phyloP scores from a whole-genome alignment of 2,113 vertebrate species.

The Sturnira hondurensis region DNA sequence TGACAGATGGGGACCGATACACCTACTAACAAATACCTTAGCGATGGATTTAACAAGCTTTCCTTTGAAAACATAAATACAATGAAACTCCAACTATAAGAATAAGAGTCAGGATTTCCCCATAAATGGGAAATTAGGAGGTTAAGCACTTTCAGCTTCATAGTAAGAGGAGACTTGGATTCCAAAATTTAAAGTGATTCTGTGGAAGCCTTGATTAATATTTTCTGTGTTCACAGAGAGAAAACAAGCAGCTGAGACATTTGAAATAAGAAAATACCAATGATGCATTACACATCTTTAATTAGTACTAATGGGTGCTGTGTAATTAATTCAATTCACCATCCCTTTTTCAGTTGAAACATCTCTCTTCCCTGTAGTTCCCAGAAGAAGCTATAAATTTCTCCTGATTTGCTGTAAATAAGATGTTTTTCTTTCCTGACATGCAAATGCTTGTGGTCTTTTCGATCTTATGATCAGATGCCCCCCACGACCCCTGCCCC shows the following conservation, averaged over 20 bases:
- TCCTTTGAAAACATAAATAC: background rate
- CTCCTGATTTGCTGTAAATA: background rate
- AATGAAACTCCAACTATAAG: background rate
- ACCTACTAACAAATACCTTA: background rate
- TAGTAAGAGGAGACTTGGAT: background rate
- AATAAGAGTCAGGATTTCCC: background rate
- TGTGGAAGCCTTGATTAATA: slow-evolving; percentile 43
- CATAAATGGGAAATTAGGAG: background rate
- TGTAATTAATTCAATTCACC: slow-evolving; percentile 62
- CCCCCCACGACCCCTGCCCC: too few relatives aligned
- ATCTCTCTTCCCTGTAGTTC: slow-evolving; percentile 7
- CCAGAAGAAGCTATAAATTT: background rate
- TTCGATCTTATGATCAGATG: background rate
- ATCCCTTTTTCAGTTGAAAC: slow-evolving; percentile 27
- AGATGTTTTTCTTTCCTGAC: background rate
- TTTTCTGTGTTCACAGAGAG: slow-evolving; percentile 52
- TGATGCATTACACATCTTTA: slow-evolving; percentile 47
- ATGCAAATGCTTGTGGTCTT: background rate
- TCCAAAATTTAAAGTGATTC: background rate
- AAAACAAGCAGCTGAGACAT: slow-evolving; percentile 43
- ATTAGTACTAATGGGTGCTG: slow-evolving; percentile 50
- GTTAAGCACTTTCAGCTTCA: background rate
- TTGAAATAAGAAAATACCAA: slow-evolving; percentile 55
- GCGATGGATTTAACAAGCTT: background rate
- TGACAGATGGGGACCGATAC: background rate